Base-by-base conservation (phyloP, 1,140 invertebrate species). In the Venturia canescens region DNA sequence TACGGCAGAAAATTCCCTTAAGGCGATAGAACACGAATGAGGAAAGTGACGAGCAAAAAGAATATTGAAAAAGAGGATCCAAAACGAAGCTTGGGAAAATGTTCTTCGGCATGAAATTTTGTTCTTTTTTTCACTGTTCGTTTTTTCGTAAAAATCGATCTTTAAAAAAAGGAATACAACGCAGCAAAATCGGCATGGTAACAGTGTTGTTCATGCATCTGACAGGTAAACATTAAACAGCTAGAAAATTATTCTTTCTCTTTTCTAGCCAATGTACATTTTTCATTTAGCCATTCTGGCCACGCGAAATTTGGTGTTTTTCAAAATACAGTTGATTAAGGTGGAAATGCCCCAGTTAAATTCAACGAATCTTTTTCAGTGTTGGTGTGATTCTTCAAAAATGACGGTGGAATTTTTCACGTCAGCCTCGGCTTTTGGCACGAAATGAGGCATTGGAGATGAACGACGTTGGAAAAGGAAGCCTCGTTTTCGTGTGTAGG, bases 401-500 rank as follows among this genome's bases (percentile, higher is more conserved):
- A 63, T 74, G 44, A 63, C 50, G 23, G 34, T 0, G 4, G 53
- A 76, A 63, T 76, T 76, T 76, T 76, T 76, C 74, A 38, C 31
- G 74, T 53, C 74, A 1, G 50, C 34, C 74, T 76, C 74, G 53
- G 57, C 29, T 76, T 6, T 76, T 29, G 74, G 74, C 74, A 23
- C 29, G 74, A 76, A 76, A 76, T 76, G 74, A 76, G 74, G 74
- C 53, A 76, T 76, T 60, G 63, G 53, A 31, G 74, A 76, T 76
- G 53, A 76, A 76, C 38, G 74, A 76, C 74, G 74, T 23, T 76
- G 53, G 60, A 63, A 60, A 76, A 63, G 74, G 23, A 76, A 53
- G 74, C 23, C 23, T 63, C 53, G 44, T 27, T 0, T 57, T 57
- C 13, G 53, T 5, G 53, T 23, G 21, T 9, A 18, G 21, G 53